A percentile compares a stretch with the other conserved stretches of the same genome.
These are phyloP conservation scores for Cantharis flavilabris DNA, from an alignment of 2,888 invertebrate species.

Conservation along the genomic window DNA sequence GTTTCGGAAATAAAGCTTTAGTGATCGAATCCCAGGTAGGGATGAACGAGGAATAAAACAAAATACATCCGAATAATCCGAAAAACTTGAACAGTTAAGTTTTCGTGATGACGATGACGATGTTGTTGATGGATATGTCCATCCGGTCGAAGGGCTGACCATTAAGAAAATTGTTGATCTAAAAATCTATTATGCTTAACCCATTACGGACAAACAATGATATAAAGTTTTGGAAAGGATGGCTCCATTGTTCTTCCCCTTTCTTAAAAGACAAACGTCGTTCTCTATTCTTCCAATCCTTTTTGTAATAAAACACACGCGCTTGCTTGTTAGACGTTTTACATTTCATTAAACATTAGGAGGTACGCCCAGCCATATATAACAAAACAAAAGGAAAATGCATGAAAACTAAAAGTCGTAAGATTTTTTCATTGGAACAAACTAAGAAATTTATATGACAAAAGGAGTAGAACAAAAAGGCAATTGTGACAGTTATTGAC, in stretches of 20 bases:
- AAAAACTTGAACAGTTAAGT: neutral
- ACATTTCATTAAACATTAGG: slow-evolving; percentile 49
- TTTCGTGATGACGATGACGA: neutral
- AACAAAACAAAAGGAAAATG: slow-evolving; percentile 29
- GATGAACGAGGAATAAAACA: slow-evolving; percentile 18
- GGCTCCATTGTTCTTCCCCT: slow-evolving; percentile 42
- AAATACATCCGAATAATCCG: slow-evolving; percentile 7
- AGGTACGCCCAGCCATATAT: slow-evolving; percentile 37
- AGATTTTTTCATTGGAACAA: slow-evolving; percentile 20
- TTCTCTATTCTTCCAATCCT: slow-evolving; percentile 47
- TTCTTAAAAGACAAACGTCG: slow-evolving; percentile 44
- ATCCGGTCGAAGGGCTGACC: neutral
- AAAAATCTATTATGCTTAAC: slow-evolving; percentile 22
- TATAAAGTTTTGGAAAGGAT: slow-evolving; percentile 40
- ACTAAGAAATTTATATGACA: slow-evolving; percentile 16
- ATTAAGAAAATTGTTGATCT: neutral
- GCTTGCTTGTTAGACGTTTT: slow-evolving; percentile 46
- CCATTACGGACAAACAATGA: slow-evolving; percentile 37
- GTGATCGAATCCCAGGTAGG: slow-evolving; percentile 32
- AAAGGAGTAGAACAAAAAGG: neutral
- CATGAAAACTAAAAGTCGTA: slow-evolving; percentile 30
- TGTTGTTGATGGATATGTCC: neutral
- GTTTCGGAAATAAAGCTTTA: slow-evolving; percentile 38
- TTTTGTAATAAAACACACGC: slow-evolving; percentile 48
- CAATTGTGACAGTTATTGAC: slow-evolving; percentile 11